phyloP scores from a whole-genome alignment of 2,888 invertebrate genomes.

The Rhingia rostrata region DNA sequence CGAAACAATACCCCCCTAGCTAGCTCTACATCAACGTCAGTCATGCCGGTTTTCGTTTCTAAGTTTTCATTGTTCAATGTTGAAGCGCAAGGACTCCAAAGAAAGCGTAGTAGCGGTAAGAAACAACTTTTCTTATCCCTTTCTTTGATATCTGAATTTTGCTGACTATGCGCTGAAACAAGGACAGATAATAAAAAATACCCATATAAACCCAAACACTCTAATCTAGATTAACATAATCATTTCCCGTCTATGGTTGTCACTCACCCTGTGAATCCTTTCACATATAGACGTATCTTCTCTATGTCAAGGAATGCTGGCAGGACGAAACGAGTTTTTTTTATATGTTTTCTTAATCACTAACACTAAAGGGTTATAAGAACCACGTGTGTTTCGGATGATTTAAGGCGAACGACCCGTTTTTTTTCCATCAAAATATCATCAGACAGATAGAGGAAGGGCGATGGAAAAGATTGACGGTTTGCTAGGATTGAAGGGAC shows the following conservation, averaged over 20 bases:
- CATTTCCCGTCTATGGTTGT: conserved; percentile 20
- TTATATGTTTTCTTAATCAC: conserved; percentile 27
- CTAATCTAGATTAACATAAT: neutral
- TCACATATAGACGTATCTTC: conserved; percentile 3
- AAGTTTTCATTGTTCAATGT: conserved; percentile 21
- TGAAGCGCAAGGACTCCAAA: conserved; percentile 6
- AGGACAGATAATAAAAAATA: conserved; percentile 7
- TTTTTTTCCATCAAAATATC: conserved; percentile 13
- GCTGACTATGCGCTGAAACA: conserved; percentile 33
- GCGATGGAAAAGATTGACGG: neutral
- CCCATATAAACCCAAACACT: neutral
- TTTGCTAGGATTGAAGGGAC: conserved; percentile 29
- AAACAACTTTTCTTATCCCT: conserved; percentile 8
- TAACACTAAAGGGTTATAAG: conserved; percentile 38
- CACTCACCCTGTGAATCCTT: conserved; percentile 29
- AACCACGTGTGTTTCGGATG: conserved; percentile 46
- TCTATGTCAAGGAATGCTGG: neutral
- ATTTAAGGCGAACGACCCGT: conserved; percentile 5
- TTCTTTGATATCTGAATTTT: conserved; percentile 43
- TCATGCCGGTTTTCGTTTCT: conserved; percentile 16
- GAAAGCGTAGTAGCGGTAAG: neutral
- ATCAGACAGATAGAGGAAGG: neutral
- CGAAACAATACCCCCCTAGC: neutral
- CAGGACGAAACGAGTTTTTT: conserved; percentile 16
- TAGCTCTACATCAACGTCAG: conserved; percentile 10